These are phyloP conservation scores for Intellagama lesueurii DNA, from an alignment of 2,797 vertebrate species.

Conservation along the genomic window DNA sequence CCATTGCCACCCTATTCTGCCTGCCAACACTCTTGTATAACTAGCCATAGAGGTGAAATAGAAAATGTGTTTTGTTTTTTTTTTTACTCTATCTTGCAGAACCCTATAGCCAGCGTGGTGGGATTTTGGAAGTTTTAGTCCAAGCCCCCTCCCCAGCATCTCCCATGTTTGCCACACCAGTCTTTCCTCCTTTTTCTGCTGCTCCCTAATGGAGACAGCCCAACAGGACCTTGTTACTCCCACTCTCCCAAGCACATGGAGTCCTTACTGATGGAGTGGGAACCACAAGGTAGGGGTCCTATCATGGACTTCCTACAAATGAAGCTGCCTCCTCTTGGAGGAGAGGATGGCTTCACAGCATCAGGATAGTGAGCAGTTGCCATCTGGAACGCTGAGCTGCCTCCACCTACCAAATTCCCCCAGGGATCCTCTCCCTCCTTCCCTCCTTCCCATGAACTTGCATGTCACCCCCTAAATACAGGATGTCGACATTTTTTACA, in stretches of 20 bases:
- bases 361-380: neutral
- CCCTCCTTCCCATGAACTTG: neutral
- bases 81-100: too few relatives aligned
- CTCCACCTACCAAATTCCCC: neutral
- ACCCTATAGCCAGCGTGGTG: too few relatives aligned
- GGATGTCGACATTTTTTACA: neutral
- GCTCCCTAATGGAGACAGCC: neutral
- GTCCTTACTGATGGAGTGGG: neutral
- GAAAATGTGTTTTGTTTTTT: too few relatives aligned
- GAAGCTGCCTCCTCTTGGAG: neutral
- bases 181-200: neutral
- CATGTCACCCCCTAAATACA: conserved; percentile 10
- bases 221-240: neutral
- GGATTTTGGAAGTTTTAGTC: too few relatives aligned
- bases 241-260: neutral
- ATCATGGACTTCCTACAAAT: too few relatives aligned
- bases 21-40: neutral
- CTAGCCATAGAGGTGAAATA: neutral
- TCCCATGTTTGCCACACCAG: too few relatives aligned
- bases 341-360: neutral
- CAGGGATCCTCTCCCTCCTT: neutral
- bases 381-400: neutral
- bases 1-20: neutral
- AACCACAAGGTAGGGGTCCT: neutral
- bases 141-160: too few relatives aligned